Conservation (phyloP, 2,113 vertebrate species). For the Leucoraja erinaceus region DNA sequence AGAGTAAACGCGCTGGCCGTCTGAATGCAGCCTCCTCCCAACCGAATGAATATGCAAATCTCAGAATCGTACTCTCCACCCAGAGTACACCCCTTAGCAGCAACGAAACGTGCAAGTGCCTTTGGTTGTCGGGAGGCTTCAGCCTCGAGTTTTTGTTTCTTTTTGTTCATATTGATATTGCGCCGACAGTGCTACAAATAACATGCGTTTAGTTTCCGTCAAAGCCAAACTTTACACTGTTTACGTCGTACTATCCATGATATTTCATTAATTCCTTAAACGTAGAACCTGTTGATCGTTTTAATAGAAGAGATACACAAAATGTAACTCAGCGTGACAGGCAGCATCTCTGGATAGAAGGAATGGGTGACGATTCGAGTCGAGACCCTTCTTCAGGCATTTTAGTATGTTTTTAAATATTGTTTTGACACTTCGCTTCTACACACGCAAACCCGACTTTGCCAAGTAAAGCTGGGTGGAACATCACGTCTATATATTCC, state of each 20-base stretch:
- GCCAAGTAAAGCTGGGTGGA: not conserved
- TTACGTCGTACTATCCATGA: not conserved
- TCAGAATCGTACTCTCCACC: not conserved
- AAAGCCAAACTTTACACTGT: not conserved
- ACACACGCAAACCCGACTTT: no score
- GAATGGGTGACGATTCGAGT: no score
- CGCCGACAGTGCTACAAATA: no score
- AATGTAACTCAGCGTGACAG: no score
- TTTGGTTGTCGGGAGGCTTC: not conserved
- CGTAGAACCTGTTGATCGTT: not conserved
- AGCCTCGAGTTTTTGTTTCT: constrained; percentile 4
- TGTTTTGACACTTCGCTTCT: no score
- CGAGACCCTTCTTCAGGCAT: no score
- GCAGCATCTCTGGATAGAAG: no score
- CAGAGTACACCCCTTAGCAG: not conserved
- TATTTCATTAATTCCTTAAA: not conserved
- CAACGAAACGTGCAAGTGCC: not conserved
- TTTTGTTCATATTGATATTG: not conserved
- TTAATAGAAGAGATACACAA: not conserved
- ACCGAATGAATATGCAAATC: constrained; percentile 31
- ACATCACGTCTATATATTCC: not conserved
- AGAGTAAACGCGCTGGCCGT: constrained; percentile 3
- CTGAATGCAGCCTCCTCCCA: not conserved
- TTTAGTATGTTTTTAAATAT: no score
- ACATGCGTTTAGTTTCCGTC: not conserved